Base-by-base conservation (phyloP, 2,797 vertebrate genomes). In the Erethizon dorsatum region DNA sequence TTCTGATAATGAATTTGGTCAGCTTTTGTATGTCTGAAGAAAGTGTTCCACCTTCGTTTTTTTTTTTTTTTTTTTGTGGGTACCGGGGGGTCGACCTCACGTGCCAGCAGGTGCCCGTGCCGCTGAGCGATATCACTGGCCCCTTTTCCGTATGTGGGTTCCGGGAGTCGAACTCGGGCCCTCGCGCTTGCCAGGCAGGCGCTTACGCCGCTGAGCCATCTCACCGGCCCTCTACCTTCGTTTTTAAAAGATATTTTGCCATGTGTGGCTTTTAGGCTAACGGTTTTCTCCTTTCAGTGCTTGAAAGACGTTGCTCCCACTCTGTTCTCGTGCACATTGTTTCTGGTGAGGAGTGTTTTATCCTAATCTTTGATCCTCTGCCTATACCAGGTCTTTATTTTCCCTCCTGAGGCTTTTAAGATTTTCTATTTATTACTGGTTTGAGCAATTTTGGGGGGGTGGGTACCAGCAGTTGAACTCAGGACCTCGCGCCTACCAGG, bases 1-100 rank as follows among this genome's bases (percentile, higher is more conserved):
- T 94, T 90, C 45, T 88, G 59, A 63, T 96, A 47, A 65, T 88
- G 45, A 85, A 91, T 91, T 84, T 47, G 93, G 91, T 69, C 33
- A 78, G 33, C 79, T 88, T 96, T 88, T 77, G 15, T 85, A 37
- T 80, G 22, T 79, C 65, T 91, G 41, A 69, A 82, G 83, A 83
- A 90, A n/a, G 31, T 11, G 10, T 65, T 90, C 28, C 15, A 18
- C 33, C n/a, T 69, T 69, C 65, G 9, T 69, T 18, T 69, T 87
- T 79, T 80, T 88, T 52, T 88, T 83, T n/a, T 17, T 20, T n/a
- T 33, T n/a, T 67, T 33, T 67, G 13, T n/a, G 17, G 15, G 33
- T n/a, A n/a, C 33, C n/a, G 65, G 31, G 7, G 17, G 15, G 33
- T n/a, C 37, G 37, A 41, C 37, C 37, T 41, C 37, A 41, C n/a